These are phyloP conservation scores for Hyperopisus bebe DNA, from an alignment of 2,113 vertebrate species.

Conservation along the genomic window DNA sequence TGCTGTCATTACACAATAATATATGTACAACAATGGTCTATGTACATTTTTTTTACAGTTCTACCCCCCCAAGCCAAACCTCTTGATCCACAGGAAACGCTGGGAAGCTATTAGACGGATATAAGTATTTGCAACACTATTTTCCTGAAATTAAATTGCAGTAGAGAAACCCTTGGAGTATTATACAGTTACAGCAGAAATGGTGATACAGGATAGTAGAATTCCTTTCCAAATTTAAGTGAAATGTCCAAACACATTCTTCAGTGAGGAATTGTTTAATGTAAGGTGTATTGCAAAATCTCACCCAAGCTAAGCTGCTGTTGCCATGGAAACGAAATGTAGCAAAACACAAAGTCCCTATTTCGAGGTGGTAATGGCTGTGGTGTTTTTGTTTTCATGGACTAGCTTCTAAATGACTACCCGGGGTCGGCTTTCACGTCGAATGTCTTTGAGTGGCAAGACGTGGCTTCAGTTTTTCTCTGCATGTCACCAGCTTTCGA, in stretches of 20 bases:
- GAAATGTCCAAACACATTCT: not conserved
- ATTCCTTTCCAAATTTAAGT: not conserved
- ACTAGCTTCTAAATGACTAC: not conserved
- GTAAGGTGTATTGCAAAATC: not conserved
- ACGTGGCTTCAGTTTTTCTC: not conserved
- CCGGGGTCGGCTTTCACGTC: not conserved
- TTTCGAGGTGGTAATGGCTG: not conserved
- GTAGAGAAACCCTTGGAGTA: not conserved
- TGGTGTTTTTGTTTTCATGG: not conserved
- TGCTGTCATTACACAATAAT: not conserved
- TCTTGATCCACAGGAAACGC: not conserved
- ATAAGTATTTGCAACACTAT: not conserved
- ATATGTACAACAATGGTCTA: not conserved
- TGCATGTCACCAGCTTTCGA: not conserved
- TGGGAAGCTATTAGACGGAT: not conserved
- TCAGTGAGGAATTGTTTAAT: not conserved
- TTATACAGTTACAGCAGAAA: not conserved
- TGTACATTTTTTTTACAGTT: not conserved
- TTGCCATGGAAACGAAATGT: not conserved
- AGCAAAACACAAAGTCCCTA: not conserved
- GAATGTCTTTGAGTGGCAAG: not conserved
- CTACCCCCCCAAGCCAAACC: not conserved
- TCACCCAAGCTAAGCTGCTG: not conserved
- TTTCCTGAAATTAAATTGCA: not conserved
- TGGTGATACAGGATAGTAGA: not conserved